Percentiles rank a stretch among this genome's conserved stretches.
Evolutionary conservation across 1,140 invertebrate species (phyloP).

Genomic region (Parapsyche elsis): DNA sequence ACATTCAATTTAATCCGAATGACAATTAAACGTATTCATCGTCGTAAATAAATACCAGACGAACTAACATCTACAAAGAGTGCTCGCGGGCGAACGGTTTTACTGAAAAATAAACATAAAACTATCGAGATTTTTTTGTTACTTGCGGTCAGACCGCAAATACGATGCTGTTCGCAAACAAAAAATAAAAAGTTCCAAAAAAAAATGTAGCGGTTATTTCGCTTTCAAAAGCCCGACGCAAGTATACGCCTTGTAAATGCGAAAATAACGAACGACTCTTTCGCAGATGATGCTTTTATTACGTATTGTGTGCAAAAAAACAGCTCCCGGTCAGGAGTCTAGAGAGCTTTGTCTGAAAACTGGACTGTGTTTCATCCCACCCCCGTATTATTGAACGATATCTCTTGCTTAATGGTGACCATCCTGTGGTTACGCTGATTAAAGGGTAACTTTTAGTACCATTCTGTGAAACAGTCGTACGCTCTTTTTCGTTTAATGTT

Average conservation of each 20-base stretch:
- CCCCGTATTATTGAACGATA: neutral
- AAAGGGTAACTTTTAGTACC: neutral
- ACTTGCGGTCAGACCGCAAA: too few species aligned
- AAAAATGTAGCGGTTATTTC: neutral
- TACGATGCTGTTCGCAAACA: too few species aligned
- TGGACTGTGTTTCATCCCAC: neutral
- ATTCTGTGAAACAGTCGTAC: too few species aligned
- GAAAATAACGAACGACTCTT: conserved; percentile 23
- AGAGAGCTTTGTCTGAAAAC: neutral
- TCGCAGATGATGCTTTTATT: conserved; percentile 18
- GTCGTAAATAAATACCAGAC: too few species aligned
- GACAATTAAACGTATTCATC: too few species aligned
- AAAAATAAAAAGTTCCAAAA: neutral
- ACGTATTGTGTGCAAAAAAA: conserved; percentile 4
- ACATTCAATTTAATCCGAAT: too few species aligned
- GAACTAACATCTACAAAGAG: too few species aligned
- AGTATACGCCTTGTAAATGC: conserved; percentile 4
- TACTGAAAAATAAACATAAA: too few species aligned
- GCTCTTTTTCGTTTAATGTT: too few species aligned
- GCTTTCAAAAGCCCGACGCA: neutral
- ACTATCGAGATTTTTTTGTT: too few species aligned
- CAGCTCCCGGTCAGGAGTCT: neutral
- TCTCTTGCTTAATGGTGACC: conserved; percentile 13
- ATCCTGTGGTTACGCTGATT: neutral
- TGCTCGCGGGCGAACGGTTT: too few species aligned